Conservation (phyloP, 2,797 vertebrate genomes). For the Falco columbarius region DNA sequence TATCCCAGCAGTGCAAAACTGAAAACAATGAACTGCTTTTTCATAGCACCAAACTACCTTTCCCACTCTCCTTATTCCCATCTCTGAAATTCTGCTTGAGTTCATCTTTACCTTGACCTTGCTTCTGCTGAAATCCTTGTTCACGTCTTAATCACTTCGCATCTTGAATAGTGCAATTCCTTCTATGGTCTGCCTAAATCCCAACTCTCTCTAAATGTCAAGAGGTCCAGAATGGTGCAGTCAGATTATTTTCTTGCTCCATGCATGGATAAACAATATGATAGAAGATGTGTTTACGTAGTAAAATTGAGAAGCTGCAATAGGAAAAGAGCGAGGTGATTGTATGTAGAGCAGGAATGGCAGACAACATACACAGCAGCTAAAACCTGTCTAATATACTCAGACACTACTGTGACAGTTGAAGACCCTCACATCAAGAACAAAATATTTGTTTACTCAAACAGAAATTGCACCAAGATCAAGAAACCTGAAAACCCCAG, state of each 20-base stretch:
- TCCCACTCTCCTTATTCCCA: background rate
- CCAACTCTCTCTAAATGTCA: conserved; percentile 55
- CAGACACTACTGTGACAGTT: background rate
- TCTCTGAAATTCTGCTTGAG: conserved; percentile 25
- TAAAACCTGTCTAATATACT: background rate
- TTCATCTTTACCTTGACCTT: conserved; percentile 65
- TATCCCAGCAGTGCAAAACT: background rate
- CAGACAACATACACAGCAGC: background rate
- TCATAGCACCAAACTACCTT: background rate
- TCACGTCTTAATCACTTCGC: conserved; percentile 38
- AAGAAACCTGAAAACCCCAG: background rate
- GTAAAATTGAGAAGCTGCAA: conserved; percentile 33
- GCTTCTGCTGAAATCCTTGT: conserved; percentile 55
- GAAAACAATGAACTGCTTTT: conserved; percentile 25
- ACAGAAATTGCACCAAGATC: background rate
- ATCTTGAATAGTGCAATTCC: conserved; percentile 44
- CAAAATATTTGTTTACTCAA: background rate
- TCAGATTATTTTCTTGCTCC: conserved; percentile 64
- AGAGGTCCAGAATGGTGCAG: conserved; percentile 47
- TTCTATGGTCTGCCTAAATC: conserved; percentile 22
- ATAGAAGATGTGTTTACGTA: conserved; percentile 41
- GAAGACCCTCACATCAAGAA: background rate
- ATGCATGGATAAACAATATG: conserved; percentile 62
- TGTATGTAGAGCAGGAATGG: background rate
- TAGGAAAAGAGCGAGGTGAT: background rate